Evolutionary conservation across 2,113 vertebrate genomes (phyloP).

Genomic region (Seriola aureovittata): DNA sequence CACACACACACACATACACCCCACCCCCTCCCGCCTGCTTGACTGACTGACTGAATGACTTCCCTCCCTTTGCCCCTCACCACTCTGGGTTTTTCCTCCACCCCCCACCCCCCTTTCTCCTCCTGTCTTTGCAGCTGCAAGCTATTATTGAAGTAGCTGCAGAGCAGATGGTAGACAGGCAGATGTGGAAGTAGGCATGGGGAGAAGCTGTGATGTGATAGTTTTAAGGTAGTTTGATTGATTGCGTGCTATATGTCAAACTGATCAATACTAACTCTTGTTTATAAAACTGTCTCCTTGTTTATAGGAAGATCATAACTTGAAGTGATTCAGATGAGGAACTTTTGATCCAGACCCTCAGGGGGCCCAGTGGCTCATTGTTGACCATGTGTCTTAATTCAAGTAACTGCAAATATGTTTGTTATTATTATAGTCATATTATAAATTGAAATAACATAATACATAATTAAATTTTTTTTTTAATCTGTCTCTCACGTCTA

Average conservation of each 20-base stretch:
- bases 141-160: constrained; percentile 75
- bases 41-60: constrained; percentile 1
- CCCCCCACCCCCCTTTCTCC: neutral
- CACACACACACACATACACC: too few relatives aligned
- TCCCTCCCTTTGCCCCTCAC: constrained; percentile 52
- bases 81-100: constrained; percentile 50
- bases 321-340: neutral
- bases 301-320: neutral
- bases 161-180: constrained; percentile 69
- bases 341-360: neutral
- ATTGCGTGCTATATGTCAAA: neutral
- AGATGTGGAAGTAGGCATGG: constrained; percentile 31
- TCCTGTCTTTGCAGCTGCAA: constrained; percentile 73
- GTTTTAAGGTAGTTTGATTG: constrained; percentile 19
- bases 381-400: neutral
- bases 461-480: too few relatives aligned
- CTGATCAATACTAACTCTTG: neutral
- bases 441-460: neutral
- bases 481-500: too few relatives aligned
- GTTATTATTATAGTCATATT: neutral
- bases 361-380: neutral
- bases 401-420: neutral
- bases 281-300: neutral
- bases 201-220: constrained; percentile 1
- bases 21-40: neutral